Conservation (phyloP, 2,113 vertebrate genomes). For the Ailuropoda melanoleuca region DNA sequence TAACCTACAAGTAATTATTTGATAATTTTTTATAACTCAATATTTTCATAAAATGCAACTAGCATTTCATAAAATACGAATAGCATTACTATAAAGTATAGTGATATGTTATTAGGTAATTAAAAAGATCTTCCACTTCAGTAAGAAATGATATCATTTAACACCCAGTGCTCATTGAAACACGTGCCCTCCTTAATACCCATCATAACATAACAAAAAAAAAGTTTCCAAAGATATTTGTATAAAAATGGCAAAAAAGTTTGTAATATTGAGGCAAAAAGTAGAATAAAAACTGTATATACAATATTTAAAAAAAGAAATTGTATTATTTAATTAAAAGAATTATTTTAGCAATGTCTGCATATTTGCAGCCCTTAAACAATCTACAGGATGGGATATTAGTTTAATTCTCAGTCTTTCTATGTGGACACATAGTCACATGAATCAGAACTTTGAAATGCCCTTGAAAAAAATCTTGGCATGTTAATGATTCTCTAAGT, state of each 20-base stretch:
- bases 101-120: background rate
- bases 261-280: no score
- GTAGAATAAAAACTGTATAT: no score
- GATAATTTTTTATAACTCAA: background rate
- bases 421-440: background rate
- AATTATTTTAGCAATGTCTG: background rate
- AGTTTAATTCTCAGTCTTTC: background rate
- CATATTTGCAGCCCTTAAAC: background rate
- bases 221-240: no score
- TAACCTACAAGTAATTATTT: constrained; percentile 6
- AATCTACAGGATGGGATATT: background rate
- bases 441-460: constrained; percentile 26
- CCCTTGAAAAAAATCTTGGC: background rate
- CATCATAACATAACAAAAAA: no score
- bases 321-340: background rate
- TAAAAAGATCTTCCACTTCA: background rate
- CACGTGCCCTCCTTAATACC: no score
- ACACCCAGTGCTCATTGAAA: no score
- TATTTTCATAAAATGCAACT: background rate
- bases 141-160: background rate
- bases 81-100: background rate
- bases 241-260: no score
- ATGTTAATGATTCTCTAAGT: background rate
- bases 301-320: background rate
- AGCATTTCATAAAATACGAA: background rate